Evolutionary conservation across 2,888 invertebrate genomes (phyloP).

Genomic region (Pandemis heparana): DNA sequence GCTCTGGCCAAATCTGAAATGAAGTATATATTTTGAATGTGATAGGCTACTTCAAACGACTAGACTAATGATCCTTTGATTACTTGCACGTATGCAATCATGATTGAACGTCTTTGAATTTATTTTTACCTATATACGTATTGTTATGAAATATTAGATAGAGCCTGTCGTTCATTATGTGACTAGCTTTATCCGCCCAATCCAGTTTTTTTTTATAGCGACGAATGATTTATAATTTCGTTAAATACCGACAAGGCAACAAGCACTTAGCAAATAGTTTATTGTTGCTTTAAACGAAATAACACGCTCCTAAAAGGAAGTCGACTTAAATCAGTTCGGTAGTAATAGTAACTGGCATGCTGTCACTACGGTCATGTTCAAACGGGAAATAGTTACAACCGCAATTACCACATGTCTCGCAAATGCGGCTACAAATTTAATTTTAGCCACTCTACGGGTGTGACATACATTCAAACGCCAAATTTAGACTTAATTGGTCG

Average conservation of each 20-base stretch:
- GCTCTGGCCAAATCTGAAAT: too few species aligned
- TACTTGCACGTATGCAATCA: constrained; percentile 15
- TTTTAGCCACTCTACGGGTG: constrained; percentile 37
- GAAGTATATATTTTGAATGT: not conserved
- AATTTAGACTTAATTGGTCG: constrained; percentile 38
- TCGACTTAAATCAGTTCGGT: constrained; percentile 25
- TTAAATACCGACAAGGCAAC: not conserved
- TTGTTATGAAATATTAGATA: constrained; percentile 13
- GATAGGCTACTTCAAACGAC: constrained; percentile 9
- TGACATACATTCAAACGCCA: constrained; percentile 39
- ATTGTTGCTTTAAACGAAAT: constrained; percentile 5
- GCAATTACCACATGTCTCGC: constrained; percentile 40
- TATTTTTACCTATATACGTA: constrained; percentile 5
- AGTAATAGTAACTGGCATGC: constrained; percentile 14
- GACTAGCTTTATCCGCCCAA: constrained; percentile 21
- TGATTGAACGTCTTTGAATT: constrained; percentile 7
- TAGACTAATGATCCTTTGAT: constrained; percentile 10
- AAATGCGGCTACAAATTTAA: constrained; percentile 39
- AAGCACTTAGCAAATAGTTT: constrained; percentile 4
- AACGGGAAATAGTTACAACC: constrained; percentile 39
- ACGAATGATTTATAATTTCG: constrained; percentile 50
- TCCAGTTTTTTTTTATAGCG: constrained; percentile 15
- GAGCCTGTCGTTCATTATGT: constrained; percentile 24
- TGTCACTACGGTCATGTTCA: constrained; percentile 32
- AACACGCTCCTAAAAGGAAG: constrained; percentile 13